Percentiles rank a stretch among this genome's conserved stretches.
phyloP scores from a whole-genome alignment of 2,888 invertebrate genomes.

The Ormia ochracea region DNA sequence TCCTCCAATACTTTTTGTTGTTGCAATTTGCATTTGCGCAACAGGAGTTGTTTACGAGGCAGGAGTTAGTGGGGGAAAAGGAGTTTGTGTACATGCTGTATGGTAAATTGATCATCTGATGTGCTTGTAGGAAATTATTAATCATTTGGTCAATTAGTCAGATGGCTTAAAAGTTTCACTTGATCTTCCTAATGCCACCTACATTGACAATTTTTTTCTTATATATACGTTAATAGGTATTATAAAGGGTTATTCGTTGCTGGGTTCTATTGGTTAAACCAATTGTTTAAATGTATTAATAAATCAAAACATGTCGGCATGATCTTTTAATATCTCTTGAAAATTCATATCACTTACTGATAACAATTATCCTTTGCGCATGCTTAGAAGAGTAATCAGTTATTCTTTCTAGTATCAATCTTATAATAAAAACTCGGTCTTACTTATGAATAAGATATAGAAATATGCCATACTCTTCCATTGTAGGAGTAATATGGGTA shows the following conservation, averaged over 20 bases:
- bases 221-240: not conserved
- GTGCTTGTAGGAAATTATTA: conserved; percentile 63
- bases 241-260: not conserved
- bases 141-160: conserved; percentile 69
- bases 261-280: not conserved
- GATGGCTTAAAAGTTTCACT: conserved; percentile 23
- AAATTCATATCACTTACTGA: too few species aligned
- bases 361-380: too few species aligned
- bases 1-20: not conserved
- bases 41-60: conserved; percentile 3
- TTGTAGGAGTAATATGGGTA: too few species aligned
- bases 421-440: too few species aligned
- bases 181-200: conserved; percentile 65
- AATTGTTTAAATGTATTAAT: too few species aligned
- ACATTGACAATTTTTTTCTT: conserved; percentile 60
- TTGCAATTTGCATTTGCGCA: conserved; percentile 13
- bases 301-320: too few species aligned
- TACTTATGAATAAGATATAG: too few species aligned
- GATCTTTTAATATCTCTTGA: too few species aligned
- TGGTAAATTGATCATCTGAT: not conserved
- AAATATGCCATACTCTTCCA: too few species aligned
- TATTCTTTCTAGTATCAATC: too few species aligned
- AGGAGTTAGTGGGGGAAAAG: not conserved
- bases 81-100: not conserved
- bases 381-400: too few species aligned